Evolutionary conservation across 2,888 invertebrate species (phyloP), one percentile per base, ranked within the genome.

Genomic region (Dolichopus griseipennis): DNA sequence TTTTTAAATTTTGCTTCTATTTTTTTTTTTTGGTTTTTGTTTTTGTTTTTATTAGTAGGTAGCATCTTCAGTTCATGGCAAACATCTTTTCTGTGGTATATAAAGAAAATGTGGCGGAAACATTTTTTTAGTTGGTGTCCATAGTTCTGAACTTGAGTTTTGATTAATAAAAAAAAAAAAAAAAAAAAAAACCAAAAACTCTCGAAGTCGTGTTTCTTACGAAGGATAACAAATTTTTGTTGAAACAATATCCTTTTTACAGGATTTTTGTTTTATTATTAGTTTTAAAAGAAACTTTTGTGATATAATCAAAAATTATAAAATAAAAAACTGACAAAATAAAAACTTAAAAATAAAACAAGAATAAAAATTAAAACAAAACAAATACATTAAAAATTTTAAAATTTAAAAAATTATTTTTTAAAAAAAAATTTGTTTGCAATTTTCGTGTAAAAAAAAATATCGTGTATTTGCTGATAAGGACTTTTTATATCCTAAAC

Each of bases 51-150:
- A 18, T 52, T 52, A 52, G 52, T 52, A 52, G 52, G 52, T 52
- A 52, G 52, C 52, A 52, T 52, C 52, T 52, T 52, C 52, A 52
- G 52, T 52, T 52, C 52, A 52, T 52, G 52, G 52, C 52, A 52
- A 52, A 52, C 52, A n/a, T 52, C 52, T 52, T 52, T 52, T 52
- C 15, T 52, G 52, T 52, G 52, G 52, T 52, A 52, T 52, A 52
- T 52, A 52, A 52, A 52, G 52, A 52, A 52, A 52, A 52, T 52
- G 52, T 52, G 52, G 52, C 52, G 52, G 52, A 52, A 52, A 52
- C 52, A 52, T 52, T 52, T 52, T 52, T 52, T 52, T 52, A 52
- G 52, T 52, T 52, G 52, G 52, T 52, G 52, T 52, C 52, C 52
- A 52, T 52, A 52, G 52, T 52, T 52, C 52, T 52, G 52, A 52